Percentiles rank a stretch among this genome's conserved stretches.
Evolutionary conservation across 2,888 invertebrate species (phyloP).

Genomic region (Phengaris alcon): DNA sequence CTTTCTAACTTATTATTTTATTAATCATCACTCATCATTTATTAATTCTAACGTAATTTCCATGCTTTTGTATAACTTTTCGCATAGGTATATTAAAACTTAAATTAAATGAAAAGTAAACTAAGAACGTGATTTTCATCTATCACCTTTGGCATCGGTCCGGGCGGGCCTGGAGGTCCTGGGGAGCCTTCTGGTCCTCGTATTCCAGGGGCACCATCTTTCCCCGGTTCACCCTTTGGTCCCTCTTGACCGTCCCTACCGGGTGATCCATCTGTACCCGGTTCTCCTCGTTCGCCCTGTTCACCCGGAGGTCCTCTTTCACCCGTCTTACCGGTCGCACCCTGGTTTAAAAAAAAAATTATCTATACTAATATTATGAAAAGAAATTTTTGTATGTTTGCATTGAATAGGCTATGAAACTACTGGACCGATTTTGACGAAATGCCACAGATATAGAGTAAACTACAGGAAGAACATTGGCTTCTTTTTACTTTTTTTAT

Average conservation of each 20-base stretch:
- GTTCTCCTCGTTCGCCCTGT: constrained; percentile 79
- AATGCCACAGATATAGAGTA: too few relatives aligned
- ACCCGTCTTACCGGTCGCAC: constrained; percentile 82
- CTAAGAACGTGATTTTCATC: neutral
- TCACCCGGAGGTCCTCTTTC: constrained; percentile 79
- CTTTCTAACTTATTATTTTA: too few relatives aligned
- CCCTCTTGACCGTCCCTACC: constrained; percentile 76
- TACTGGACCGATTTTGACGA: too few relatives aligned
- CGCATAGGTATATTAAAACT: neutral
- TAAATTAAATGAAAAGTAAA: neutral
- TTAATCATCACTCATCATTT: too few relatives aligned
- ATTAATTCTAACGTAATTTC: neutral
- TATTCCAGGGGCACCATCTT: constrained; percentile 80
- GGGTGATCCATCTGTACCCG: constrained; percentile 82
- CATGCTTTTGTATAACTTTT: neutral
- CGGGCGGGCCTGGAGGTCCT: constrained; percentile 79
- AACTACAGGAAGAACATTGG: too few relatives aligned
- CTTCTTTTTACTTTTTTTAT: too few relatives aligned
- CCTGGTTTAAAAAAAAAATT: constrained; percentile 60
- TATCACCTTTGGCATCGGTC: constrained; percentile 58
- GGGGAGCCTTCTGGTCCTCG: constrained; percentile 81
- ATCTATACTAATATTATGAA: neutral
- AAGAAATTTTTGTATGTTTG: too few relatives aligned
- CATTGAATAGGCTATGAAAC: too few relatives aligned
- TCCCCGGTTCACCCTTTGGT: constrained; percentile 84